Percentiles rank a stretch among this genome's conserved stretches.
phyloP scores from a whole-genome alignment of 1,140 invertebrate genomes.

The Hycleus phaleratus region DNA sequence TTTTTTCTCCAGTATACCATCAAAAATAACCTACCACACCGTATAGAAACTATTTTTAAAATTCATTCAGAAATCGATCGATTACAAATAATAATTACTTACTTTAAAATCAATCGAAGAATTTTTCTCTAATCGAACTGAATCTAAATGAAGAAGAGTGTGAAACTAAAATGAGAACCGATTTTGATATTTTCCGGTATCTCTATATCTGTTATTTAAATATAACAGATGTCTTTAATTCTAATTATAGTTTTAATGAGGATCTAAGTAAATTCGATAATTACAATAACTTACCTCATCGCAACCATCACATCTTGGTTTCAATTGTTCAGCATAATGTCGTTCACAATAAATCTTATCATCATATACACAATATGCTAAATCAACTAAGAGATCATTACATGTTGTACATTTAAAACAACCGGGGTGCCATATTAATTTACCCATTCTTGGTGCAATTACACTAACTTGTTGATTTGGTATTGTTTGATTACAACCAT shows the following conservation, averaged over 20 bases:
- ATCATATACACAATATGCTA: slow-evolving; percentile 86
- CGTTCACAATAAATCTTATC: slow-evolving; percentile 83
- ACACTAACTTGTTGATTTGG: slow-evolving; percentile 29
- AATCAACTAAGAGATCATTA: slow-evolving; percentile 80
- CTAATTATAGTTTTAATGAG: too few species aligned
- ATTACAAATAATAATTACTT: too few species aligned
- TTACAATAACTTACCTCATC: slow-evolving; percentile 73
- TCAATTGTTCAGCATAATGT: slow-evolving; percentile 88
- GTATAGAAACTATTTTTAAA: too few species aligned
- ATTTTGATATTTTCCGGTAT: too few species aligned
- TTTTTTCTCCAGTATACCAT: too few species aligned
- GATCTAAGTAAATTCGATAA: too few species aligned
- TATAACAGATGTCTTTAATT: slow-evolving; percentile 3
- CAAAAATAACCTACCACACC: too few species aligned
- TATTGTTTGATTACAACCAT: slow-evolving; percentile 28
- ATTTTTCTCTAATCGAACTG: too few species aligned
- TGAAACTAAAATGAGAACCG: too few species aligned
- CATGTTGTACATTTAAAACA: slow-evolving; percentile 84
- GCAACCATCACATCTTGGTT: slow-evolving; percentile 86
- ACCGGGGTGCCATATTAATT: slow-evolving; percentile 67
- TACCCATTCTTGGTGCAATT: slow-evolving; percentile 33
- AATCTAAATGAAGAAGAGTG: too few species aligned
- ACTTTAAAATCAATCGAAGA: too few species aligned
- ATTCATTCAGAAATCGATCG: too few species aligned
- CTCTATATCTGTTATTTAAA: neutral